Evolutionary conservation across 2,888 invertebrate species (phyloP).

Genomic region (Candidula unifasciata): DNA sequence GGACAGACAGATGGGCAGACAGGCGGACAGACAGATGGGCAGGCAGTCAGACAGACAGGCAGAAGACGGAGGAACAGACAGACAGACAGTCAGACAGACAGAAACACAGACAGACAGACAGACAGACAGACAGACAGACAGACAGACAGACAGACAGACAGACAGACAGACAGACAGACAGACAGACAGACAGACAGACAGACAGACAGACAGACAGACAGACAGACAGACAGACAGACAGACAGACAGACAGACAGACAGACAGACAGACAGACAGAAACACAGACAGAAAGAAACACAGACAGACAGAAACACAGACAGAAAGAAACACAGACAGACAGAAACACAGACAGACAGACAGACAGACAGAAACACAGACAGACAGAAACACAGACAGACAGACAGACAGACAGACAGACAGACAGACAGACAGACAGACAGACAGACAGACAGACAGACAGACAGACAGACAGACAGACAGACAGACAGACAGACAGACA

Average conservation of each 20-base stretch:
- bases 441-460: too few relatives aligned
- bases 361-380: too few relatives aligned
- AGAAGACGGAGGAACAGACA: background rate
- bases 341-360: too few relatives aligned
- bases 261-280: conserved; percentile 5
- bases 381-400: background rate
- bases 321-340: too few relatives aligned
- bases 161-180: conserved; percentile 6
- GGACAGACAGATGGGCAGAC: too few relatives aligned
- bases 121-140: background rate
- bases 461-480: too few relatives aligned
- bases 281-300: background rate
- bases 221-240: conserved; percentile 6
- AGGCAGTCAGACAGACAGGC: background rate
- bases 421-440: too few relatives aligned
- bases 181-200: conserved; percentile 6
- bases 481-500: too few relatives aligned
- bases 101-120: background rate
- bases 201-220: conserved; percentile 6
- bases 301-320: too few relatives aligned
- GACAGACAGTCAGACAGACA: background rate
- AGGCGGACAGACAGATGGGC: too few relatives aligned
- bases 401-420: too few relatives aligned
- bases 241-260: conserved; percentile 6
- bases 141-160: background rate